Percentiles rank a stretch among this genome's conserved stretches.
Evolutionary conservation across 2,888 invertebrate genomes (phyloP).

Genomic region (Tenthredo mesomela): DNA sequence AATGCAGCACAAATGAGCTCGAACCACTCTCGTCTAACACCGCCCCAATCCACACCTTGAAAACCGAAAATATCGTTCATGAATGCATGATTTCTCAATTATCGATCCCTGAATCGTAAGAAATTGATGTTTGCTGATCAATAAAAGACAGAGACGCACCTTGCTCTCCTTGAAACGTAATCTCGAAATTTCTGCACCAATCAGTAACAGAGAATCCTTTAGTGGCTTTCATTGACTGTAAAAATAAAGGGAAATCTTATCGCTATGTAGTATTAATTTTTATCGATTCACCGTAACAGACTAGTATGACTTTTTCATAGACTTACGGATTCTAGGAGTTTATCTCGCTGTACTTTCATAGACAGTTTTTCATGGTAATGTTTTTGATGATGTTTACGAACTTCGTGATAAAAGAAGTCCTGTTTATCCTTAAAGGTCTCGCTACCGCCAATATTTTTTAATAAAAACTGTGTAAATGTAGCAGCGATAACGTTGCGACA

Average conservation of each 20-base stretch:
- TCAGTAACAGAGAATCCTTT: slow-evolving; percentile 92
- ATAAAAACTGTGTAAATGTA: slow-evolving; percentile 93
- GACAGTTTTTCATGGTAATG: slow-evolving; percentile 92
- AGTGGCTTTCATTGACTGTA: slow-evolving; percentile 89
- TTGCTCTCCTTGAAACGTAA: slow-evolving; percentile 96
- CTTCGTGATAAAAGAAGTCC: slow-evolving; percentile 86
- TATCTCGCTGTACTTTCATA: slow-evolving; percentile 90
- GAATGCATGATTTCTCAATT: not conserved
- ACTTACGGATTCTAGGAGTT: slow-evolving; percentile 88
- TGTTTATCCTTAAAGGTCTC: slow-evolving; percentile 93
- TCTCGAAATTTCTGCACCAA: slow-evolving; percentile 97
- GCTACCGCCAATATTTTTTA: slow-evolving; percentile 96
- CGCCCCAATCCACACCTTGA: slow-evolving; percentile 95
- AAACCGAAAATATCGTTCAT: not conserved
- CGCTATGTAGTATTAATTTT: not conserved
- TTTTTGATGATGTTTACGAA: slow-evolving; percentile 91
- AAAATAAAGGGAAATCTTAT: slow-evolving; percentile 55
- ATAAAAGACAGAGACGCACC: slow-evolving; percentile 79
- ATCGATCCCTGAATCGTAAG: not conserved
- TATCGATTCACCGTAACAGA: too few species aligned
- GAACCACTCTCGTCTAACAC: slow-evolving; percentile 96
- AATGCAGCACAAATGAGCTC: slow-evolving; percentile 92
- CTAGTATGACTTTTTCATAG: not conserved
- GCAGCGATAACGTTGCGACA: slow-evolving; percentile 96
- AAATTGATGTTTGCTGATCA: not conserved